Base-by-base conservation (phyloP, 2,113 vertebrate genomes). In the Clinocottus analis region DNA sequence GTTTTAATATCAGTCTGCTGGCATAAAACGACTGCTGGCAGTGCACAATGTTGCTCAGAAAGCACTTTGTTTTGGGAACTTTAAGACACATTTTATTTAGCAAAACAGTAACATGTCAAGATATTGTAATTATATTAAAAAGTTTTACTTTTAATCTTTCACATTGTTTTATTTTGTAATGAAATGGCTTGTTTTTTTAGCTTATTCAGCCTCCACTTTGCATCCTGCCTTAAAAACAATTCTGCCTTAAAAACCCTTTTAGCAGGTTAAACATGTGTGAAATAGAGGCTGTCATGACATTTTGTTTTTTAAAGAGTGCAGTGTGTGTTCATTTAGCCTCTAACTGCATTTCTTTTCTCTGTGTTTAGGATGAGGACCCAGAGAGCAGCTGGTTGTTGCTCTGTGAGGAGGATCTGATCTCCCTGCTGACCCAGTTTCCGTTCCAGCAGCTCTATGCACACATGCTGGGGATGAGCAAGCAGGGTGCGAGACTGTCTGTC, bases 381-480 rank as follows among this genome's bases (percentile, higher is more conserved):
- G 97, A 98, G 68, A 96, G 96, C 63, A 97, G 96, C 92, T 99
- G 98, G 97, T 84, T 97, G 90, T 92, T 99, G 10, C 96, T 99
- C 74, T 96, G 94, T 65, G 98, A 99, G 87, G 97, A 99, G 70
- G 98, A 99, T 79, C 93, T 99, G 67, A 95, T 99, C 74, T 91
- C 93, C 14, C 88, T 99, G 7, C 93, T 99, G 65, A 96, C 95
- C 75, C 98, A 99, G 92, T 99, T 99, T 69, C 98, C 98, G 0
- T 99, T 99, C 91, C 95, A 96, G 86, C 96, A 99, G 60, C 96
- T 99, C 65, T 99, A 97, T 86, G 96, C 97, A 47, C 95, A 98
- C 61, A 95, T 99, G 86, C 95, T 99, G 19, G 97, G 97, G 2
- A 96, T 99, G 91, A 95, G 94, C n/a, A 91, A 93, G 73, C 92